phyloP scores from a whole-genome alignment of 2,797 vertebrate species.

The Lacerta viridis region DNA sequence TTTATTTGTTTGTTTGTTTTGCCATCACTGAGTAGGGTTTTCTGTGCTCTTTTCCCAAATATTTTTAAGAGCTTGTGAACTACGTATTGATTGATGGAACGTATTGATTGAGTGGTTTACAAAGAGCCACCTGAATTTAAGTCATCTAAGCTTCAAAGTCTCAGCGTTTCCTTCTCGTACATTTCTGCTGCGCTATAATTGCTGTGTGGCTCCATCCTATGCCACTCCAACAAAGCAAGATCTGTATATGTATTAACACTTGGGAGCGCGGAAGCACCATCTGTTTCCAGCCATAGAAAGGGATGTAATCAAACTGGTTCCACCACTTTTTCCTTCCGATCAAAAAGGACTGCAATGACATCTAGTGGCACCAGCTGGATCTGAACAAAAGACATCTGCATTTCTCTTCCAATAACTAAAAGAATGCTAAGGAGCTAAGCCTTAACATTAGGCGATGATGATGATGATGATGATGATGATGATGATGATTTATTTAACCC shows the following conservation, averaged over 20 bases:
- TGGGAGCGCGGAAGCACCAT: background rate
- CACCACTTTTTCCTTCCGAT: background rate
- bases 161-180: background rate
- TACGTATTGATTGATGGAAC: too few species aligned
- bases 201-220: background rate
- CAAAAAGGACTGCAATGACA: slow-evolving; percentile 68
- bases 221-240: background rate
- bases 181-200: too few species aligned
- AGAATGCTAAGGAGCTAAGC: background rate
- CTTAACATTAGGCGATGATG: background rate
- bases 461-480: too few species aligned
- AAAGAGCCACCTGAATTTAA: background rate
- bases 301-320: slow-evolving; percentile 2
- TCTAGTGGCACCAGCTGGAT: slow-evolving; percentile 59
- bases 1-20: too few species aligned
- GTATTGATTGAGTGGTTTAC: too few species aligned
- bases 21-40: too few species aligned
- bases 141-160: background rate
- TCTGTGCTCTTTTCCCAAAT: too few species aligned
- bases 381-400: background rate
- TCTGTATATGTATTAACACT: background rate
- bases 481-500: too few species aligned
- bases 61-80: too few species aligned
- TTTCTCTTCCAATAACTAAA: background rate
- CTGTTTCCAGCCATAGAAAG: background rate